Conservation (phyloP, 2,113 vertebrate genomes). For the Urocolius indicus region DNA sequence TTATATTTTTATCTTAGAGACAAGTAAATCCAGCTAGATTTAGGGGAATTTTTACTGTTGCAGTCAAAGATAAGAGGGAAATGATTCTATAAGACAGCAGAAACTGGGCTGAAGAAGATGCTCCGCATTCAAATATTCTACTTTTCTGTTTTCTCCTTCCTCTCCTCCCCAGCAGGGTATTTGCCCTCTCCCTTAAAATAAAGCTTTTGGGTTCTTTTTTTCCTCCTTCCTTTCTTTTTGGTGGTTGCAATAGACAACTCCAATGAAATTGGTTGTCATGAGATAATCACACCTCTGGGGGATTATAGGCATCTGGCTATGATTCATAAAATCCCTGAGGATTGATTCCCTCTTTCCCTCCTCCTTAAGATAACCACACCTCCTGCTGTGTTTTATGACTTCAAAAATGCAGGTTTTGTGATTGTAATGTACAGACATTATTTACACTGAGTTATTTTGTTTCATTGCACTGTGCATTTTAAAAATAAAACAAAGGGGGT, state of each 20-base stretch:
- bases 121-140: neutral
- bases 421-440: constrained; percentile 8
- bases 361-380: constrained; percentile 28
- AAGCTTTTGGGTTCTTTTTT: neutral
- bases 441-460: constrained; percentile 27
- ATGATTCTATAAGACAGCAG: neutral
- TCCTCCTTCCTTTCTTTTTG: neutral
- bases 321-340: constrained; percentile 54
- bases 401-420: constrained; percentile 24
- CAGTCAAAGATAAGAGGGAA: neutral
- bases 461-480: neutral
- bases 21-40: constrained; percentile 37
- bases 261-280: constrained; percentile 12
- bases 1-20: constrained; percentile 28
- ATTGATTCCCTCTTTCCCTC: constrained; percentile 13
- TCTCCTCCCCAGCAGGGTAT: neutral
- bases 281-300: constrained; percentile 68
- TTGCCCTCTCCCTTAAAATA: neutral
- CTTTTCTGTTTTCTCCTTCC: neutral
- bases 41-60: neutral
- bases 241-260: constrained; percentile 19
- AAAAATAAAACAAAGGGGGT: neutral
- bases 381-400: constrained; percentile 29
- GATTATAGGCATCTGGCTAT: constrained; percentile 55
- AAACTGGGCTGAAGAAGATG: neutral